A percentile compares a stretch with the other conserved stretches of the same genome.
Evolutionary conservation across 2,797 vertebrate genomes (phyloP).

Genomic region (Synaphobranchus kaupii): DNA sequence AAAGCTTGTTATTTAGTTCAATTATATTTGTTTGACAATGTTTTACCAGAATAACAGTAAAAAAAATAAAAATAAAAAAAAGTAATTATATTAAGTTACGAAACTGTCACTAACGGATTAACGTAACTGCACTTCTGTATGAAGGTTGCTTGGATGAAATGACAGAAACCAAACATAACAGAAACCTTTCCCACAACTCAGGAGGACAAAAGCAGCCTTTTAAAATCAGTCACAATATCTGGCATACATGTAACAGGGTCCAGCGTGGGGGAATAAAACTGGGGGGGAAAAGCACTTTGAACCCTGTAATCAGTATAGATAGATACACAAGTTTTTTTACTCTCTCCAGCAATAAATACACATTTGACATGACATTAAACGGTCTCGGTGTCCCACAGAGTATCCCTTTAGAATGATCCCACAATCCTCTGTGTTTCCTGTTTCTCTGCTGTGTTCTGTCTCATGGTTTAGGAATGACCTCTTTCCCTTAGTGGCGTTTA

Average conservation of each 20-base stretch:
- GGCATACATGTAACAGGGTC: not conserved
- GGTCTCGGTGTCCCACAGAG: not conserved
- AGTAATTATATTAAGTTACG: not conserved
- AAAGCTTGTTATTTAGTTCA: not conserved
- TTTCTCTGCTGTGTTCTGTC: not conserved
- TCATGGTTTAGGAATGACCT: too few species aligned
- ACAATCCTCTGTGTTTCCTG: too few species aligned
- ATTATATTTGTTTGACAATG: not conserved
- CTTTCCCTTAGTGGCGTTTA: not conserved
- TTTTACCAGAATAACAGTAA: not conserved
- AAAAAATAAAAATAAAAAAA: too few species aligned
- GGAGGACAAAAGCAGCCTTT: not conserved
- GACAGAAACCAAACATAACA: not conserved
- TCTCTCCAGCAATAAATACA: conserved; percentile 30
- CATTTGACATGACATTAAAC: conserved; percentile 10
- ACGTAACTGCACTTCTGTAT: not conserved
- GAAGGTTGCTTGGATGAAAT: not conserved
- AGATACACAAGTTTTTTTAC: not conserved
- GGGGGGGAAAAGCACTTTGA: not conserved
- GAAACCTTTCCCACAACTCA: not conserved
- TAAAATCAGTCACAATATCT: not conserved
- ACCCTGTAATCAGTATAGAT: not conserved
- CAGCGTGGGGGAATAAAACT: not conserved
- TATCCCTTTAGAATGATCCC: conserved; percentile 13
- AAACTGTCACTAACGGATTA: not conserved